Evolutionary conservation across 1,140 invertebrate species (phyloP).

Genomic region (Ceratitis capitata): DNA sequence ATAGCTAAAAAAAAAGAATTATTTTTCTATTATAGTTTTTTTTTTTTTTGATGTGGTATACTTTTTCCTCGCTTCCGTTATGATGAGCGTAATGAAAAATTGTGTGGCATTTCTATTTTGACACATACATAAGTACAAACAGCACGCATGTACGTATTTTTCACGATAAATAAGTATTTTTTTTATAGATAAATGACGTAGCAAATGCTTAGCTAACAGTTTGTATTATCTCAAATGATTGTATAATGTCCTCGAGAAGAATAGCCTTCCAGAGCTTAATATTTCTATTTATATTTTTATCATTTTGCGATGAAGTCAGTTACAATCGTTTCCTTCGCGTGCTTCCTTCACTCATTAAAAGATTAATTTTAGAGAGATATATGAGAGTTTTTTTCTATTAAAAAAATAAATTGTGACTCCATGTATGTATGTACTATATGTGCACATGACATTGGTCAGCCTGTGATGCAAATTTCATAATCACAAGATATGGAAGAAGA

Average conservation of each 20-base stretch:
- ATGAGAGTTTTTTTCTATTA: background rate
- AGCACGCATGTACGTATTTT: background rate
- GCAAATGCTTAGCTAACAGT: background rate
- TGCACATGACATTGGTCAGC: background rate
- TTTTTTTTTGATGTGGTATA: too few species aligned
- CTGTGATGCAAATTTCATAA: background rate
- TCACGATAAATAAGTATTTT: background rate
- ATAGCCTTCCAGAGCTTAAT: background rate
- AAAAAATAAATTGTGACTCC: background rate
- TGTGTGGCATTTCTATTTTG: background rate
- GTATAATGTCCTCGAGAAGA: background rate
- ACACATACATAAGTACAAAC: background rate
- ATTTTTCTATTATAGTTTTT: too few species aligned
- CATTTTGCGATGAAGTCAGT: background rate
- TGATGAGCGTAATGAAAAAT: background rate
- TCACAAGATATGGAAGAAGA: background rate
- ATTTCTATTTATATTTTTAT: too few species aligned
- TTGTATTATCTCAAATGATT: background rate
- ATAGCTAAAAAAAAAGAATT: too few species aligned
- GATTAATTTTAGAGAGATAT: background rate
- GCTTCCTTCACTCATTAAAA: background rate
- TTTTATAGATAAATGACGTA: too few species aligned
- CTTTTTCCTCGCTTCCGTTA: background rate
- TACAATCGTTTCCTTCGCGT: background rate
- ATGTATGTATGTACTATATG: too few species aligned